Evolutionary conservation across 2,113 vertebrate genomes (phyloP), one percentile per base, ranked within the genome.

Genomic region (Laticauda laticaudata): DNA sequence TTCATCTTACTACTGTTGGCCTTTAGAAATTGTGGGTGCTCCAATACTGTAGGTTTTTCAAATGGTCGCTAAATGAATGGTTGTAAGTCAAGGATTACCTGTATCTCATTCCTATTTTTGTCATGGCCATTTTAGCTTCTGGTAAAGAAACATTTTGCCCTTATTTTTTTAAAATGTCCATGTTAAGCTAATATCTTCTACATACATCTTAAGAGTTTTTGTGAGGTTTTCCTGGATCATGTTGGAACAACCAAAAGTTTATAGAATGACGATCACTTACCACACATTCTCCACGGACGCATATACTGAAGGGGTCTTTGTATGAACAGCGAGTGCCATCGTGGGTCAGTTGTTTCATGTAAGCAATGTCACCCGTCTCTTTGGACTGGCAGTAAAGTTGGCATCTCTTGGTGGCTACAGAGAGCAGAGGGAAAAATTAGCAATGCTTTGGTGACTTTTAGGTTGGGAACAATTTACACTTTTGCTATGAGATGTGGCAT

Each of bases 301-400:
- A 99, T 54, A 99, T 98, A 96, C 99, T 99, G 95, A 99, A 99
- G 0, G 98, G 98, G 29, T 99, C 99, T 95, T 98, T 99, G 94
- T 99, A 99, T 21, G 99, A 99, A 75, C 99, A 99, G 53, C 97
- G 98, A 0, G 99, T 99, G 7, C 99, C 99, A 0, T 99, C 99
- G 0, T 99, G 99, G 8, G 98, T 98, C 92, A 99, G 97, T 92
- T 99, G 98, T 48, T 99, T 99, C 99, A 99, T 98, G 24, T 98
- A 99, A 0, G 97, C 98, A 56, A 98, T 97, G 0, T 98, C 98
- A 9, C 98, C 98, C 0, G 98, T 98, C 95, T 99, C 98, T 94
- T 97, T 99, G 21, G 99, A 99, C 88, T 98, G 98, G 96, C 99
- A 99, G 97, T 99, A 99, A 90, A 99, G 97, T 94, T 99, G 99